phyloP scores from a whole-genome alignment of 2,797 vertebrate species.

The Poeciliopsis turneri region DNA sequence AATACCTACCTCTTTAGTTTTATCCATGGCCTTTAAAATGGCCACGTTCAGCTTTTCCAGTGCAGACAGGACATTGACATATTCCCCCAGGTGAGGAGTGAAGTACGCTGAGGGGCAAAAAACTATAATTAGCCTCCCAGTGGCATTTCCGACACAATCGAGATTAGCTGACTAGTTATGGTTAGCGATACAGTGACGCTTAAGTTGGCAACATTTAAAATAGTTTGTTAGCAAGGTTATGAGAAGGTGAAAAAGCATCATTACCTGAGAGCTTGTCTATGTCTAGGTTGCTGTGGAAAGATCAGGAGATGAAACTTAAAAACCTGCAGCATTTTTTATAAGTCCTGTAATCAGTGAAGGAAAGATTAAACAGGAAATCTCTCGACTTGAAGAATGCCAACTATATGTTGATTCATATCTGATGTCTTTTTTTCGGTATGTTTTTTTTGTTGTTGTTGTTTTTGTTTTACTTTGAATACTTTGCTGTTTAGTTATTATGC shows the following conservation, averaged over 20 bases:
- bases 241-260: conserved; percentile 3
- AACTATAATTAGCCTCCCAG: conserved; percentile 7
- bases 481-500: too few species aligned
- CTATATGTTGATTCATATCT: too few species aligned
- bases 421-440: too few species aligned
- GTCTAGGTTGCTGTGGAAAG: conserved; percentile 74
- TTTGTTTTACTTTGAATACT: too few species aligned
- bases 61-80: conserved; percentile 87
- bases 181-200: background rate
- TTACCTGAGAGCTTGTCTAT: conserved; percentile 82
- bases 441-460: too few species aligned
- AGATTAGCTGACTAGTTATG: background rate
- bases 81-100: conserved; percentile 88
- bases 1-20: conserved; percentile 89
- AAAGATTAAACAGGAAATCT: background rate
- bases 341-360: background rate
- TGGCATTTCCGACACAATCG: background rate
- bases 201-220: background rate
- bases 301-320: conserved; percentile 31
- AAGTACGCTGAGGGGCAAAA: conserved; percentile 85
- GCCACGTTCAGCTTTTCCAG: conserved; percentile 90
- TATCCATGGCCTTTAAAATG: conserved; percentile 92
- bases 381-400: background rate
- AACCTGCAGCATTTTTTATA: background rate
- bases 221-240: background rate